phyloP scores from a whole-genome alignment of 2,113 vertebrate species.

The Ranitomeya imitator region DNA sequence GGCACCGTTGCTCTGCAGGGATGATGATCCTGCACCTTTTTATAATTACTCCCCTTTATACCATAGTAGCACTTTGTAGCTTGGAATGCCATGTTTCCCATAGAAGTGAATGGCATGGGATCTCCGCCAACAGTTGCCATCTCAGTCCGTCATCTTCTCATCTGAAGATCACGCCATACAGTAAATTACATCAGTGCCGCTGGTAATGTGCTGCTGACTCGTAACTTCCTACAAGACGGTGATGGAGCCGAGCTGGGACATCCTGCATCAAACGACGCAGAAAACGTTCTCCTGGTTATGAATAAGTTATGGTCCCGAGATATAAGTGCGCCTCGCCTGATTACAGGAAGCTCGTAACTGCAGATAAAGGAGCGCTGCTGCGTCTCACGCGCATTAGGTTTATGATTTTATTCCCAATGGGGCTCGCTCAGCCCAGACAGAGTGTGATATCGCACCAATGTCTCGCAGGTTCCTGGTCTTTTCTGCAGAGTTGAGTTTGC shows the following conservation, averaged over 20 bases:
- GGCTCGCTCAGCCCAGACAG: not conserved
- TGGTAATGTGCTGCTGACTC: constrained; percentile 30
- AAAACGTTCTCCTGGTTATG: constrained; percentile 22
- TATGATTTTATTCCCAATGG: constrained; percentile 20
- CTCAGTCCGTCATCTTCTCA: not conserved
- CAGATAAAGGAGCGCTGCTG: constrained; percentile 13
- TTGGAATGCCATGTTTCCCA: not conserved
- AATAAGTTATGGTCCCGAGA: constrained; percentile 52
- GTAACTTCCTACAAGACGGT: constrained; percentile 12
- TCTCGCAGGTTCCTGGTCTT: constrained; percentile 9
- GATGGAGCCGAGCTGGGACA: constrained; percentile 18
- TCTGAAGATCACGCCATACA: not conserved
- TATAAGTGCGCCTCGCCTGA: constrained; percentile 23
- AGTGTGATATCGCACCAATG: constrained; percentile 15
- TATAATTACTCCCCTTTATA: not conserved
- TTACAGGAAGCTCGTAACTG: constrained; percentile 50
- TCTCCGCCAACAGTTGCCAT: not conserved
- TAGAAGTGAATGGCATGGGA: not conserved
- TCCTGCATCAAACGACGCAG: constrained; percentile 16
- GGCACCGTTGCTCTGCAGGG: too few relatives aligned
- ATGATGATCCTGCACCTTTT: too few relatives aligned
- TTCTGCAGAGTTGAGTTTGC: constrained; percentile 18
- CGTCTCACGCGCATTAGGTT: not conserved
- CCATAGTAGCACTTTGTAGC: not conserved
- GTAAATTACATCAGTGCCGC: constrained; percentile 5